A percentile compares a stretch with the other conserved stretches of the same genome.
These are phyloP conservation scores for Uloborus diversus DNA, from an alignment of 1,140 invertebrate genomes.

Conservation along the genomic window DNA sequence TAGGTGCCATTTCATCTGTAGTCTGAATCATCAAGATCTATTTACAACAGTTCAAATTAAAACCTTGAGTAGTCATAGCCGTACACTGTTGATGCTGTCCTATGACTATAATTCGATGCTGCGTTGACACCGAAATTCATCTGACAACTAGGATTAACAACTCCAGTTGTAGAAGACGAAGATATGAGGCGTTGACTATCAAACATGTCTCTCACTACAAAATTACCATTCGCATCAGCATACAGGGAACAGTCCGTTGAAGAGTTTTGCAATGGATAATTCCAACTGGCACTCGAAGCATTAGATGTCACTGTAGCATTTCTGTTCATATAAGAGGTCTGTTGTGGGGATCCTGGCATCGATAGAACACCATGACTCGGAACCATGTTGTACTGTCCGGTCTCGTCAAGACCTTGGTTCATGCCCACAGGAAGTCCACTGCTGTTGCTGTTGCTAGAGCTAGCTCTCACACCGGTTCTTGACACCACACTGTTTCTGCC, in stretches of 20 bases:
- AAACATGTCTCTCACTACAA: constrained; percentile 48
- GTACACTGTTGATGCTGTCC: constrained; percentile 43
- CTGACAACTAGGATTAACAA: constrained; percentile 48
- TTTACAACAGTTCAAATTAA: constrained; percentile 25
- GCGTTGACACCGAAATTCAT: constrained; percentile 46
- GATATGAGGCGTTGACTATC: constrained; percentile 31
- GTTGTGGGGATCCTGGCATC: constrained; percentile 40
- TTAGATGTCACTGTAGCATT: constrained; percentile 3
- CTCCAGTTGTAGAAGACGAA: not conserved
- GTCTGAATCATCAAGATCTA: not conserved
- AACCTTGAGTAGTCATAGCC: constrained; percentile 50
- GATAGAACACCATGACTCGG: not conserved
- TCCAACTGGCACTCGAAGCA: constrained; percentile 14
- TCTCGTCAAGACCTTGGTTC: not conserved
- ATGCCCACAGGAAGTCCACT: constrained; percentile 4
- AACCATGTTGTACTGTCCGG: constrained; percentile 19
- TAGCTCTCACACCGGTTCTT: not conserved
- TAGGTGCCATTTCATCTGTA: constrained; percentile 18
- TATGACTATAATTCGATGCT: constrained; percentile 15
- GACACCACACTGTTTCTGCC: constrained; percentile 41
- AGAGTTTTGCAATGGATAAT: constrained; percentile 34
- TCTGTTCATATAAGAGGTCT: constrained; percentile 30
- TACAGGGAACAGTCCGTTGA: constrained; percentile 44
- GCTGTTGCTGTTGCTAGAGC: constrained; percentile 35
- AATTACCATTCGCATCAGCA: constrained; percentile 43